A percentile compares a stretch with the other conserved stretches of the same genome.
These are phyloP conservation scores for Aplysina aerophoba DNA, from an alignment of 37 sponge, comb jelly and placozoan genomes.

Conservation along the genomic window DNA sequence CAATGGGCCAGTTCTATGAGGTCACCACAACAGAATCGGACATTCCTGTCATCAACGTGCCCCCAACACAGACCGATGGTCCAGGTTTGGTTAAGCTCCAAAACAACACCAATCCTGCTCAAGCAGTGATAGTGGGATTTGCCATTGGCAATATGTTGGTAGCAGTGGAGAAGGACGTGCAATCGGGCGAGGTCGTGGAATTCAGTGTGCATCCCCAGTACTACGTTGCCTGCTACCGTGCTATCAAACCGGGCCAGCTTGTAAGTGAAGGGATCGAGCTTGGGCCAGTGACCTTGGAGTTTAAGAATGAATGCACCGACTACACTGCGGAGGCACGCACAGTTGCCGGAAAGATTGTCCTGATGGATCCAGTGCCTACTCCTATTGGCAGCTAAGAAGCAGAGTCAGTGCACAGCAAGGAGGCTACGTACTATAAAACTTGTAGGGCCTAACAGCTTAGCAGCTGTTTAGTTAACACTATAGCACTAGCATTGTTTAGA, in stretches of 20 bases:
- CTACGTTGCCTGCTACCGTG: conserved; percentile 15
- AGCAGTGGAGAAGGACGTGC: background rate
- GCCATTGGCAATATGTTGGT: background rate
- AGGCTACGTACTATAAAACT: too few relatives aligned
- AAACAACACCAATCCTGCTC: background rate
- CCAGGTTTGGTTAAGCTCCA: background rate
- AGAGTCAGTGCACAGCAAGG: too few relatives aligned
- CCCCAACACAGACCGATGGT: background rate
- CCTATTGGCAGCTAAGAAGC: too few relatives aligned
- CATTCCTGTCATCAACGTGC: background rate
- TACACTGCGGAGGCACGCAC: background rate
- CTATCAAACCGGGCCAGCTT: background rate
- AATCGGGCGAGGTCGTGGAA: background rate
- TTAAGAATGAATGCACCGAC: background rate
- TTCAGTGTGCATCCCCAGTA: background rate
- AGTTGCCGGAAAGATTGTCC: too few relatives aligned
- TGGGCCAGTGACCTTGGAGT: background rate
- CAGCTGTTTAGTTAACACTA: too few relatives aligned
- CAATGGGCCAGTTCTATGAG: background rate
- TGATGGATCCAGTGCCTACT: too few relatives aligned
- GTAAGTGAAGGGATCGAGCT: background rate
- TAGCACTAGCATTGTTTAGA: too few relatives aligned
- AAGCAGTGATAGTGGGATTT: background rate
- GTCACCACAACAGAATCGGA: background rate
- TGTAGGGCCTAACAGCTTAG: too few relatives aligned